Evolutionary conservation across 2,888 invertebrate species (phyloP).

Genomic region (Kryphioiulus occultus): DNA sequence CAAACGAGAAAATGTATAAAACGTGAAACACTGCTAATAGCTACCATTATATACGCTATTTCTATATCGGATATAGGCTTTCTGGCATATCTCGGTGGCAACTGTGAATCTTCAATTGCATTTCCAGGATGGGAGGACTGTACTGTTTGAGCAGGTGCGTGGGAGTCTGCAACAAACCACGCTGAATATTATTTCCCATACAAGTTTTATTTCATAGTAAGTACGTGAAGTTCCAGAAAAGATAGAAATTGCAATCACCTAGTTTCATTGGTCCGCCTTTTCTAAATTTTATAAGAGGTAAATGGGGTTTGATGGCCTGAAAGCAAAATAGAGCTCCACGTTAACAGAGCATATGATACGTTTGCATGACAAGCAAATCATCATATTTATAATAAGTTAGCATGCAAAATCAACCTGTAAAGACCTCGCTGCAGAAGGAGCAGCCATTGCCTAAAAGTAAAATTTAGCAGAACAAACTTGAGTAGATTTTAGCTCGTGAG

Average conservation of each 20-base stretch:
- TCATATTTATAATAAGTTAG: not conserved
- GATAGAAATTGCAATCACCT: not conserved
- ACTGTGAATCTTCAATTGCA: constrained; percentile 41
- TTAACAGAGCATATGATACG: not conserved
- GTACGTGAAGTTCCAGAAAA: too few species aligned
- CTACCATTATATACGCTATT: constrained; percentile 43
- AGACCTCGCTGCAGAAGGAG: not conserved
- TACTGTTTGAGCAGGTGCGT: not conserved
- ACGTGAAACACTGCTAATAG: not conserved
- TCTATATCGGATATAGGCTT: constrained; percentile 40
- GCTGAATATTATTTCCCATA: not conserved
- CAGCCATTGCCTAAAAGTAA: not conserved
- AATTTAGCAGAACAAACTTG: too few species aligned
- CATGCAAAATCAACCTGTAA: not conserved
- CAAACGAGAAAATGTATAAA: not conserved
- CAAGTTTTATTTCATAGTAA: not conserved
- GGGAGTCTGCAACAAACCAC: not conserved
- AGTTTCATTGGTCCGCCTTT: constrained; percentile 27
- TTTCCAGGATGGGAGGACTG: not conserved
- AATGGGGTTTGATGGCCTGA: constrained; percentile 35
- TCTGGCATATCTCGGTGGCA: constrained; percentile 38
- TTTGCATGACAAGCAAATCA: not conserved
- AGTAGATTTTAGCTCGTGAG: too few species aligned
- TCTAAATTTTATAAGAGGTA: constrained; percentile 43
- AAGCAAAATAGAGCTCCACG: not conserved